Percentiles rank a stretch among this genome's conserved stretches.
Conservation (phyloP, 2,888 invertebrate species). For the Mellilla xanthometata region DNA sequence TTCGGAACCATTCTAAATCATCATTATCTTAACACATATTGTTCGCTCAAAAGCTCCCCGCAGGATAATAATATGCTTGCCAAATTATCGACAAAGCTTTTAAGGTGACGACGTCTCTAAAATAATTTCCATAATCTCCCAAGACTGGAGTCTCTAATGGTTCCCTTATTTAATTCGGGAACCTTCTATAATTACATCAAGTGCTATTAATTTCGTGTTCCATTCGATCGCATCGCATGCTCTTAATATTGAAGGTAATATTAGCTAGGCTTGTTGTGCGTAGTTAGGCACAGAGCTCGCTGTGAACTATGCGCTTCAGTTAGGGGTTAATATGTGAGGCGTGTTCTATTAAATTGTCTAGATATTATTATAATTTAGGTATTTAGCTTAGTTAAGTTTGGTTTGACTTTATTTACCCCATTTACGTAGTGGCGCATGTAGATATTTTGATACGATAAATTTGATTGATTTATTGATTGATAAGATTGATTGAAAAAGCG, state of each 20-base stretch:
- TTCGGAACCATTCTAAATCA: no score
- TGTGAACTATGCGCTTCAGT: slow-evolving; percentile 10
- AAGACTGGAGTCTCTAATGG: slow-evolving; percentile 57
- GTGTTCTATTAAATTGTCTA: neutral
- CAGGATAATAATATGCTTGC: slow-evolving; percentile 14
- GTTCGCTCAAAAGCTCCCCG: slow-evolving; percentile 6
- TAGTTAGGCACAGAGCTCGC: neutral
- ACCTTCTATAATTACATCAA: slow-evolving; percentile 65
- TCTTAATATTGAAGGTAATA: slow-evolving; percentile 47
- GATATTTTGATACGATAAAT: no score
- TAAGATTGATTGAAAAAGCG: no score
- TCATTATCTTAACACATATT: no score
- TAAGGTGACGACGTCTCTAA: slow-evolving; percentile 51
- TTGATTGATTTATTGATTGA: no score
- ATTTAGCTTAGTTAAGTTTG: neutral
- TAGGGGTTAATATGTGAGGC: neutral
- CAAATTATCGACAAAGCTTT: slow-evolving; percentile 56
- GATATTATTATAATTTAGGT: neutral
- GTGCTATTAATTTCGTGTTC: slow-evolving; percentile 69
- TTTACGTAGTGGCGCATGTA: no score
- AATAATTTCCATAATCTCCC: slow-evolving; percentile 58
- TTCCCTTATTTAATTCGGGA: slow-evolving; percentile 60
- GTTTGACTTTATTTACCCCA: no score
- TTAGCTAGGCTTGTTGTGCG: slow-evolving; percentile 19
- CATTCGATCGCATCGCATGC: slow-evolving; percentile 46